Base-by-base conservation (phyloP, 2,888 invertebrate species). In the Philaethria dido region DNA sequence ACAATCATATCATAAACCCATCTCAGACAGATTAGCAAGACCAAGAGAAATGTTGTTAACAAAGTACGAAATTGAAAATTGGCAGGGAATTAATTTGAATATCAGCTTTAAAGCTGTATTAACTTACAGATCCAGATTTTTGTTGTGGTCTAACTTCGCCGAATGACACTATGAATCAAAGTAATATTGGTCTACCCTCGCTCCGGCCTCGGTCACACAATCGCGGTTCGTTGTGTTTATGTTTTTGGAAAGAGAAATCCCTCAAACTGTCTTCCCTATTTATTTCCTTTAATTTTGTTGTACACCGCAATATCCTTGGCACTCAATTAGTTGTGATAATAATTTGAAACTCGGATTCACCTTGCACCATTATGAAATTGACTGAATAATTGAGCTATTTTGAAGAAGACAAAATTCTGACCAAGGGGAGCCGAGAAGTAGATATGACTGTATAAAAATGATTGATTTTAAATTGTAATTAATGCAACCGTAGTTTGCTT, bases 51-150 rank as follows among this genome's bases (percentile, higher is more conserved):
- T 22, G 16, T 13, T 18, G 9, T 4, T 16, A 18, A 45, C 14
- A 20, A 47, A 45, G 20, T 18, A n/a, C n/a, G 3, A 42, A 22
- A 25, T 42, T 57, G 25, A 42, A 6, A 36, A 62, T 54, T 20
- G n/a, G 20, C 16, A 64, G 36, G 59, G 29, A 48, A 39, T 25
- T 29, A 50, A 45, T 29, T 36, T 42, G 39, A 47, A 42, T 47
- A 57, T 25, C 42, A 68, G 64, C 62, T 69, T 59, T 62, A 69
- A 62, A 33, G 54, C 64, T 64, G 55, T 67, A 71, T 71, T 63
- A 66, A 68, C 94, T 95, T 96, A 89, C 96, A 96, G 96, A 96
- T 96, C 96, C 96, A 90, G 96, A 96, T 94, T 96, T 96, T 94
- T 96, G 96, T 95, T 96, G 96, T 94, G 96, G 96, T 90, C 94